Evolutionary conservation across 2,888 invertebrate genomes (phyloP).

Genomic region (Acanthacorydalis orientalis): DNA sequence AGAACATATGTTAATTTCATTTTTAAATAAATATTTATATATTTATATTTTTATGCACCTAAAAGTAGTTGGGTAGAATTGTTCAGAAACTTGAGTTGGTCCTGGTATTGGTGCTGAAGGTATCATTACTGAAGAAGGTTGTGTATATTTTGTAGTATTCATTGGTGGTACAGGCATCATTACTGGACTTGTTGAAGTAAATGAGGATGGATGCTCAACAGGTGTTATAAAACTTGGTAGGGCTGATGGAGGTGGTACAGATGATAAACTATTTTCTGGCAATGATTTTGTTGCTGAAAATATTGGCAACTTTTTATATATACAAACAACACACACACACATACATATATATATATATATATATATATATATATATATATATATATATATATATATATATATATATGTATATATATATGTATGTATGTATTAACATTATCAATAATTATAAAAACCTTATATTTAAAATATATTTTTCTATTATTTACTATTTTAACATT

Average conservation of each 20-base stretch:
- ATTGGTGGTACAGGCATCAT: conserved; percentile 10
- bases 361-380: no score
- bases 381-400: no score
- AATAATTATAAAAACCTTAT: no score
- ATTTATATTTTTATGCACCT: not conserved
- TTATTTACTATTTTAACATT: no score
- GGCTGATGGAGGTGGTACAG: conserved; percentile 49
- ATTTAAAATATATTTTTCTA: no score
- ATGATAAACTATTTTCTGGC: conserved; percentile 41
- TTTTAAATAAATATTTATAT: not conserved
- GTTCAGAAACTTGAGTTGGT: not conserved
- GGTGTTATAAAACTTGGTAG: conserved; percentile 46
- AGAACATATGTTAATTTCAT: not conserved
- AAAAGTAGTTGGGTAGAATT: conserved; percentile 5
- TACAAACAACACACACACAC: no score
- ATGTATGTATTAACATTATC: no score
- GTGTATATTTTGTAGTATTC: conserved; percentile 8
- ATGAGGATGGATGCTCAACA: conserved; percentile 17
- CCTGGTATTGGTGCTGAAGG: conserved; percentile 6
- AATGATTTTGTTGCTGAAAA: no score
- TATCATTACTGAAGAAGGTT: conserved; percentile 7
- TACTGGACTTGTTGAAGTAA: conserved; percentile 7
- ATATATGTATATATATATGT: no score
- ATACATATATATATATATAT: no score
- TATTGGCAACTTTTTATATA: no score